phyloP scores from a whole-genome alignment of 2,113 vertebrate species.

The Podarcis muralis region DNA sequence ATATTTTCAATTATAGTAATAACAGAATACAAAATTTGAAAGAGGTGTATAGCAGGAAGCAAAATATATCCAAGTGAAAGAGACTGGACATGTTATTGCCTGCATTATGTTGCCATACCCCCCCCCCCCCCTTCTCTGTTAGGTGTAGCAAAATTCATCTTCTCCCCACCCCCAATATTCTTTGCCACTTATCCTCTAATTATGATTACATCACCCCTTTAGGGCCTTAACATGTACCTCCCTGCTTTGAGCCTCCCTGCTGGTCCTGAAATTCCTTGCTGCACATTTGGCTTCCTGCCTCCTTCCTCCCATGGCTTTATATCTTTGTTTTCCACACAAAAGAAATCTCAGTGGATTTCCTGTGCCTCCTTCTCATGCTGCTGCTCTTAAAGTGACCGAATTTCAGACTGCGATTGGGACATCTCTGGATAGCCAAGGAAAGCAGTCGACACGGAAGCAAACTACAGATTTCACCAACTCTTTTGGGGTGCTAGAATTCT shows the following conservation, averaged over 20 bases:
- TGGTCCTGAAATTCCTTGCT: constrained; percentile 21
- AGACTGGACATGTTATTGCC: not conserved
- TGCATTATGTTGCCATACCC: not conserved
- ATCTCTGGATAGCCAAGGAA: constrained; percentile 7
- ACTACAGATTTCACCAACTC: not conserved
- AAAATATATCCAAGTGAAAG: not conserved
- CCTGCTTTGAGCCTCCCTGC: constrained; percentile 12
- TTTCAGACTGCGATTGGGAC: not conserved
- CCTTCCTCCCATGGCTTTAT: constrained; percentile 46
- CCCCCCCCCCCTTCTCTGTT: not conserved
- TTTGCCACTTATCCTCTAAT: not conserved
- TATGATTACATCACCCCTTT: constrained; percentile 11
- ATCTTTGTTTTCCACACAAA: constrained; percentile 70
- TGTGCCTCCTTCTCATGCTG: constrained; percentile 45
- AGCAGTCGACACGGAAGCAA: constrained; percentile 12
- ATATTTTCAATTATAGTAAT: too few species aligned
- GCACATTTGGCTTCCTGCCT: constrained; percentile 59
- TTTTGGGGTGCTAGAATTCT: not conserved
- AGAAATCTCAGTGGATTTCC: constrained; percentile 58
- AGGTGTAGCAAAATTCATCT: not conserved
- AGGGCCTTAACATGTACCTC: not conserved
- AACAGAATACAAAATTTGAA: not conserved
- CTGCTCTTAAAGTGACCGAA: constrained; percentile 55
- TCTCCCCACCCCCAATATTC: not conserved
- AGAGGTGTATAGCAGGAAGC: not conserved